Evolutionary conservation across 2,113 vertebrate genomes (phyloP), one percentile per base, ranked within the genome.

Genomic region (Brachypodius melanocephalos): DNA sequence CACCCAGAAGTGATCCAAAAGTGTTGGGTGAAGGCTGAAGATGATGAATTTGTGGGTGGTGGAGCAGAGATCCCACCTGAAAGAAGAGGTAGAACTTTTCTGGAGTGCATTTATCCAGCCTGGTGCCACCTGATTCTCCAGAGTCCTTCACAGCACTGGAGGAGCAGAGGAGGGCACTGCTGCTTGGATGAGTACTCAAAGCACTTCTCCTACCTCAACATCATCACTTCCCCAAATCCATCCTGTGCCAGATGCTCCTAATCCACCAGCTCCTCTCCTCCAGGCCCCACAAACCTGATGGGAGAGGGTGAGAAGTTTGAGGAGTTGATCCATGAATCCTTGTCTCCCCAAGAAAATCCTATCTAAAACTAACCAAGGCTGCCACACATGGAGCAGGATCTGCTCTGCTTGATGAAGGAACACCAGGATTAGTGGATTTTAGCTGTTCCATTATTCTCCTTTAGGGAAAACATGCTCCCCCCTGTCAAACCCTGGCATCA

Each of bases 1-100:
- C 28, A 32, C 6, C 84, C 59, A 22, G 38, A 38, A 38, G 29
- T 16, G 26, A 51, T 4, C 45, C 18, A 2, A 1, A 31, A 67
- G 38, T 2, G 29, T 2, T 1, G 11, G 19, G 16, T 14, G 28
- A 9, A 42, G 48, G 26, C 10, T 78, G 74, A 40, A 65, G 12
- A 15, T 8, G 46, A 61, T 0, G 55, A 16, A 34, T 45, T 2
- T 31, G 17, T 18, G 51, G 38, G 12, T 19, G 2, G 0, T 1
- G n/a, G 14, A 31, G n/a, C 29, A 77, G 24, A 76, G 32, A 43
- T 2, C 8, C 4, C 17, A 31, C 4, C 36, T 17, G 52, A 77
- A 71, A 42, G 19, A 66, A 66, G 25, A 46, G 10, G 20, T 14
- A 8, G 49, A 79, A 5, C 38, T 29, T 45, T 14, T 19, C 19